These are phyloP conservation scores for Neofelis nebulosa DNA, from an alignment of 2,113 vertebrate genomes.

Conservation along the genomic window DNA sequence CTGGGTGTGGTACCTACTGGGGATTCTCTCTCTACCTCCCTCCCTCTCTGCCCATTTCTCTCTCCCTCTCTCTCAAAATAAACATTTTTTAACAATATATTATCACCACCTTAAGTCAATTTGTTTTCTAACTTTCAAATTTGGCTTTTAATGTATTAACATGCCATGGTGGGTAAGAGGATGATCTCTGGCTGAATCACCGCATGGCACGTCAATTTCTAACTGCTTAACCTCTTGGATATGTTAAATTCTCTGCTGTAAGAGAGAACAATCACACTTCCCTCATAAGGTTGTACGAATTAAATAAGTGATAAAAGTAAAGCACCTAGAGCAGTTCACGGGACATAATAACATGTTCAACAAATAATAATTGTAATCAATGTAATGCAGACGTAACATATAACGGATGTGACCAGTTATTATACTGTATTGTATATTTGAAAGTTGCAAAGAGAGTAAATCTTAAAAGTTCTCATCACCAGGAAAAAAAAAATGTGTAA, in stretches of 20 bases:
- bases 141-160: background rate
- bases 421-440: background rate
- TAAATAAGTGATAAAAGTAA: background rate
- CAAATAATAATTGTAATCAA: background rate
- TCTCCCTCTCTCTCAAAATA: too few species aligned
- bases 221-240: background rate
- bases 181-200: background rate
- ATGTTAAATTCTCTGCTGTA: background rate
- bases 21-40: too few species aligned
- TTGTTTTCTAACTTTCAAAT: background rate
- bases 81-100: too few species aligned
- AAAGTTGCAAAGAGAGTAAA: background rate
- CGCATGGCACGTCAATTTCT: background rate
- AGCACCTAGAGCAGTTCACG: background rate
- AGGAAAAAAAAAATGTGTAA: background rate
- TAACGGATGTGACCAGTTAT: background rate
- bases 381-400: background rate
- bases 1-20: too few species aligned
- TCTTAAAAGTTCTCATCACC: background rate
- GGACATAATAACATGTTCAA: background rate
- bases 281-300: background rate
- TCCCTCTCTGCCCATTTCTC: too few species aligned
- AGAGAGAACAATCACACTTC: background rate
- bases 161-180: background rate
- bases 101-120: background rate